A percentile compares a stretch with the other conserved stretches of the same genome.
Evolutionary conservation across 2,113 vertebrate species (phyloP).

Genomic region (Macquaria ambigua): DNA sequence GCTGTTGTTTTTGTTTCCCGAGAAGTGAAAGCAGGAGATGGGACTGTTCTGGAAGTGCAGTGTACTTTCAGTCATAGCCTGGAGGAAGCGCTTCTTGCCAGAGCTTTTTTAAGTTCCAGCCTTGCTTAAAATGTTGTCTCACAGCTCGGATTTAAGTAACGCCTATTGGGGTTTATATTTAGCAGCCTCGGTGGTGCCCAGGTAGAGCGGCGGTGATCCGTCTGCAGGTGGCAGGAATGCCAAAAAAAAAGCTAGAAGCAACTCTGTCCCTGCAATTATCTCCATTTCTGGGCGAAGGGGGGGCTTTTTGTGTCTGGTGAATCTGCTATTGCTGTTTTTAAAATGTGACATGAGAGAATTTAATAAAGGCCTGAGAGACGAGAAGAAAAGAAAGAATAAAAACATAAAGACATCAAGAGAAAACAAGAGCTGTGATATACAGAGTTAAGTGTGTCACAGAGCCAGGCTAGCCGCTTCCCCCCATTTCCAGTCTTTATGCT

Average conservation of each 20-base stretch:
- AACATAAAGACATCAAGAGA: background rate
- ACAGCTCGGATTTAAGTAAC: constrained; percentile 1
- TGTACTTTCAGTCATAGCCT: constrained; percentile 20
- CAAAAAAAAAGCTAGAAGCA: background rate
- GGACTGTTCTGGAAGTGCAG: background rate
- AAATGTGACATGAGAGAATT: background rate
- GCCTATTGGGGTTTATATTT: constrained; percentile 32
- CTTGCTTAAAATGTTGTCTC: background rate
- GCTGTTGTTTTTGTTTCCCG: constrained; percentile 57
- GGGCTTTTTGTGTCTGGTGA: background rate
- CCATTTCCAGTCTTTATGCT: background rate
- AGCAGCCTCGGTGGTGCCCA: background rate
- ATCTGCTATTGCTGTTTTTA: background rate
- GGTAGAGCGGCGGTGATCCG: background rate
- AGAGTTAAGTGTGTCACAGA: background rate
- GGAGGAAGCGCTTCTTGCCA: constrained; percentile 14
- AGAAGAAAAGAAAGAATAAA: too few species aligned
- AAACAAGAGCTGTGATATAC: background rate
- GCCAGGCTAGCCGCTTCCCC: background rate
- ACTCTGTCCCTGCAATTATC: background rate
- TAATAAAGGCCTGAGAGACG: too few species aligned
- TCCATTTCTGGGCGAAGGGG: background rate
- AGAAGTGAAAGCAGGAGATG: constrained; percentile 10
- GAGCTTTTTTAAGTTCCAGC: background rate
- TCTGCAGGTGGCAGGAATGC: background rate